Percentiles rank a stretch among this genome's conserved stretches.
These are phyloP conservation scores for Drosophila lacteicornis DNA, from an alignment of 1,140 invertebrate species.

Conservation along the genomic window DNA sequence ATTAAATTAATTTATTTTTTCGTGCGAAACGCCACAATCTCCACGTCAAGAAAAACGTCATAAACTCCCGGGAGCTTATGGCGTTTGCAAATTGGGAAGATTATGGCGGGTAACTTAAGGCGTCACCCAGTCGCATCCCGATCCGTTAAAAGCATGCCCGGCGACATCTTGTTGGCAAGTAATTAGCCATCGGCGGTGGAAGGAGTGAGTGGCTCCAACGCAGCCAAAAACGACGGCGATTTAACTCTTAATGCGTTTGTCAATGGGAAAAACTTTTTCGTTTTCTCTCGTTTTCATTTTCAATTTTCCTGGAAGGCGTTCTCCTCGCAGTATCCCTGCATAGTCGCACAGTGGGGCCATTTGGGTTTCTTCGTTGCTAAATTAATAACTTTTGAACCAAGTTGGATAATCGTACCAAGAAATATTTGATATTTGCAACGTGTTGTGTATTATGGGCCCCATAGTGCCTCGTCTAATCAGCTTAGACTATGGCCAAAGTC, in stretches of 20 bases:
- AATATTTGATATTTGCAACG: too few species aligned
- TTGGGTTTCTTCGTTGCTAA: too few species aligned
- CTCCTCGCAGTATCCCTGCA: neutral
- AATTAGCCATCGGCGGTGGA: constrained; percentile 26
- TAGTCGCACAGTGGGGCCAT: too few species aligned
- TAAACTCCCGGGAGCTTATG: too few species aligned
- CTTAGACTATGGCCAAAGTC: constrained; percentile 30
- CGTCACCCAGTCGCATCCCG: neutral
- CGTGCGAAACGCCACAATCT: too few species aligned
- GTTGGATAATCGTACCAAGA: too few species aligned
- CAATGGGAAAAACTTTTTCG: constrained; percentile 39
- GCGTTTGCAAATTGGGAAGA: too few species aligned
- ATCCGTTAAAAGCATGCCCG: constrained; percentile 1
- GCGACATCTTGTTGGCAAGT: constrained; percentile 34
- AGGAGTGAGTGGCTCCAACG: neutral
- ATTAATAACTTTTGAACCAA: too few species aligned
- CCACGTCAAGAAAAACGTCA: too few species aligned
- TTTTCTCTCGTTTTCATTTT: constrained; percentile 12
- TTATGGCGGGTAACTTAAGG: too few species aligned
- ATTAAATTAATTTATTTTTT: too few species aligned
- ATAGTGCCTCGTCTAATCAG: constrained; percentile 17
- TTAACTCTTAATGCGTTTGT: constrained; percentile 51
- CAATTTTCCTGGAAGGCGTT: constrained; percentile 17
- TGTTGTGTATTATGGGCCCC: too few species aligned
- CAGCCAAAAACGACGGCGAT: constrained; percentile 27